Conservation (phyloP, 92 coral and sea anemone species). For the Porites lobata region DNA sequence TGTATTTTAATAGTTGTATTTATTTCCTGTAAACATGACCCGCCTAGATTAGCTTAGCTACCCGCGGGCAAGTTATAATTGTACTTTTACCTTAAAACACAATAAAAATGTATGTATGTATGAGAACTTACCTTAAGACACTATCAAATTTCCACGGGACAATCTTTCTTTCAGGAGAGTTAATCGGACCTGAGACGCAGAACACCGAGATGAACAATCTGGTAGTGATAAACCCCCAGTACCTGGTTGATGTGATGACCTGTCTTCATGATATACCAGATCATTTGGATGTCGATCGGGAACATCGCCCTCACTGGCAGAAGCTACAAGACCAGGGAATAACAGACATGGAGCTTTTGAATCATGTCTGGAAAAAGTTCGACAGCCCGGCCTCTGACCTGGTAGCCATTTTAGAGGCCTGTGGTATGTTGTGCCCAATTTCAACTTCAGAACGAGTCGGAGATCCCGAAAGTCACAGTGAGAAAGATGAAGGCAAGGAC, state of each 20-base stretch:
- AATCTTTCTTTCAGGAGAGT: slow-evolving; percentile 27
- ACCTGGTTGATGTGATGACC: slow-evolving; percentile 84
- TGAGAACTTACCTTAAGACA: too few relatives aligned
- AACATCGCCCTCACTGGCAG: slow-evolving; percentile 46
- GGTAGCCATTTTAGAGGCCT: slow-evolving; percentile 67
- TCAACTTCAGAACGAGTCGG: not conserved
- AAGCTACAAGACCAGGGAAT: slow-evolving; percentile 53
- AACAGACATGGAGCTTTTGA: slow-evolving; percentile 52
- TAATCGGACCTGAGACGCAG: slow-evolving; percentile 41
- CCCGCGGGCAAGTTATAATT: too few relatives aligned
- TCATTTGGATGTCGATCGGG: slow-evolving; percentile 50
- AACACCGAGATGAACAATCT: slow-evolving; percentile 27
- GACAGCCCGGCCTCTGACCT: slow-evolving; percentile 61
- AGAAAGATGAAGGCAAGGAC: not conserved
- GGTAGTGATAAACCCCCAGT: slow-evolving; percentile 77
- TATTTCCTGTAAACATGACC: too few relatives aligned
- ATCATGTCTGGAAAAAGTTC: slow-evolving; percentile 59
- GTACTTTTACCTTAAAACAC: too few relatives aligned
- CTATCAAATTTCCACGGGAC: too few relatives aligned
- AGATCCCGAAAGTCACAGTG: not conserved
- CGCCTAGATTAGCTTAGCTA: too few relatives aligned
- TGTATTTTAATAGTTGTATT: too few relatives aligned
- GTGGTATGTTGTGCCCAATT: slow-evolving; percentile 74
- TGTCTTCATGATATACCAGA: slow-evolving; percentile 68
- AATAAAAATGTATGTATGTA: too few relatives aligned